Evolutionary conservation across 2,797 vertebrate species (phyloP).

Genomic region (Anolis apletophallus): DNA sequence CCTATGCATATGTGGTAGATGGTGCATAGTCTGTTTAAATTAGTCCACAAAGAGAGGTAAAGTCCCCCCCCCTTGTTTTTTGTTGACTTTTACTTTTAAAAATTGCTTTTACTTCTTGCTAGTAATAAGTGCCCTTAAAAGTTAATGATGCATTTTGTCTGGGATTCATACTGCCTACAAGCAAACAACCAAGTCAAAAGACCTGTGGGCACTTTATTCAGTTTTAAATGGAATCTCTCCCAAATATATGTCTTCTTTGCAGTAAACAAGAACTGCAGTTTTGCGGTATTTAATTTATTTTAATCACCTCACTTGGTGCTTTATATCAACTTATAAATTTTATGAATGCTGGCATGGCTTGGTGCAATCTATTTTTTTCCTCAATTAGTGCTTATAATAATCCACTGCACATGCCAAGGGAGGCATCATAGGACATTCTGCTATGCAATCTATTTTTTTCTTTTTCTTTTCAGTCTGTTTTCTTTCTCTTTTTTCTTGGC

Average conservation of each 20-base stretch:
- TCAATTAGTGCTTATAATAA: slow-evolving; percentile 39
- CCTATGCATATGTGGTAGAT: not conserved
- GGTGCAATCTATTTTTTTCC: slow-evolving; percentile 4
- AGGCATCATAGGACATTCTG: not conserved
- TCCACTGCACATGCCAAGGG: slow-evolving; percentile 19
- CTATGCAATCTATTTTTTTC: not conserved
- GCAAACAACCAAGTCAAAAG: not conserved
- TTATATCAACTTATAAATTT: slow-evolving; percentile 12
- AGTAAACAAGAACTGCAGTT: slow-evolving; percentile 21
- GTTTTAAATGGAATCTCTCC: not conserved
- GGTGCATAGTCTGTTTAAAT: not conserved
- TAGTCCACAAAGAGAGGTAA: not conserved
- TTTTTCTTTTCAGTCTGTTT: no score
- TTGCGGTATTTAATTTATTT: slow-evolving; percentile 42
- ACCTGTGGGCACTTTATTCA: slow-evolving; percentile 20
- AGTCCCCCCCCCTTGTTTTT: no score
- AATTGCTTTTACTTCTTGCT: slow-evolving; percentile 25
- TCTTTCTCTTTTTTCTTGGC: no score
- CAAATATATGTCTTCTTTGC: slow-evolving; percentile 19
- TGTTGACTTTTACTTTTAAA: no score
- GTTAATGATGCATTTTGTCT: slow-evolving; percentile 32
- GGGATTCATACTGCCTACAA: slow-evolving; percentile 16
- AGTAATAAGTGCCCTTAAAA: slow-evolving; percentile 29
- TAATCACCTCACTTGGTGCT: slow-evolving; percentile 25
- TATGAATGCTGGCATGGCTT: slow-evolving; percentile 25